A percentile compares a stretch with the other conserved stretches of the same genome.
phyloP scores from a whole-genome alignment of 1,140 invertebrate genomes.

The Diorhabda elongata region DNA sequence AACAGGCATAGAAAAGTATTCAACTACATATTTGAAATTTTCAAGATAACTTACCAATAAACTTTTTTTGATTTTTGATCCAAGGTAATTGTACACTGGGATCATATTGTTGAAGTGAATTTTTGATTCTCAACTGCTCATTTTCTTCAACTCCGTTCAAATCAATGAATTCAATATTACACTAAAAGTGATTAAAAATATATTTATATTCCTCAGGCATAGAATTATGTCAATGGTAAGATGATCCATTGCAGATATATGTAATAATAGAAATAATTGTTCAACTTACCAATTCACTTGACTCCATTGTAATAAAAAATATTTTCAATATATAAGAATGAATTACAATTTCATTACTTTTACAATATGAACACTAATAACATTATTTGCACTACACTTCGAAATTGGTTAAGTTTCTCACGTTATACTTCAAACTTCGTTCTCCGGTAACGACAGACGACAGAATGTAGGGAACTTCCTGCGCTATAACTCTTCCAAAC shows the following conservation, averaged over 20 bases:
- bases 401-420: slow-evolving; percentile 1
- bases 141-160: slow-evolving; percentile 40
- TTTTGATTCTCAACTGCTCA: slow-evolving; percentile 35
- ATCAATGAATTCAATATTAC: slow-evolving; percentile 39
- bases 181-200: slow-evolving; percentile 19
- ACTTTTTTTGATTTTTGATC: slow-evolving; percentile 24
- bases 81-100: slow-evolving; percentile 38
- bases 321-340: slow-evolving; percentile 1
- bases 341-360: not conserved
- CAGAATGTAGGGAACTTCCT: not conserved
- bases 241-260: slow-evolving; percentile 4
- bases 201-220: not conserved
- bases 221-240: not conserved
- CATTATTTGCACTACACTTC: not conserved
- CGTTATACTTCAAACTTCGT: slow-evolving; percentile 2
- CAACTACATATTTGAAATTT: no score
- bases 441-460: not conserved
- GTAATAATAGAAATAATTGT: not conserved
- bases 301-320: slow-evolving; percentile 6
- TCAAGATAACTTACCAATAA: not conserved
- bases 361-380: slow-evolving; percentile 4
- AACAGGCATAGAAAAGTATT: no score
- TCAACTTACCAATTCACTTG: not conserved
- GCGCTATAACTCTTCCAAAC: no score
- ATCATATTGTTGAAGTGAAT: slow-evolving; percentile 32